These are phyloP conservation scores for Triplophysa siluroides DNA, from an alignment of 2,113 vertebrate genomes.

Conservation along the genomic window DNA sequence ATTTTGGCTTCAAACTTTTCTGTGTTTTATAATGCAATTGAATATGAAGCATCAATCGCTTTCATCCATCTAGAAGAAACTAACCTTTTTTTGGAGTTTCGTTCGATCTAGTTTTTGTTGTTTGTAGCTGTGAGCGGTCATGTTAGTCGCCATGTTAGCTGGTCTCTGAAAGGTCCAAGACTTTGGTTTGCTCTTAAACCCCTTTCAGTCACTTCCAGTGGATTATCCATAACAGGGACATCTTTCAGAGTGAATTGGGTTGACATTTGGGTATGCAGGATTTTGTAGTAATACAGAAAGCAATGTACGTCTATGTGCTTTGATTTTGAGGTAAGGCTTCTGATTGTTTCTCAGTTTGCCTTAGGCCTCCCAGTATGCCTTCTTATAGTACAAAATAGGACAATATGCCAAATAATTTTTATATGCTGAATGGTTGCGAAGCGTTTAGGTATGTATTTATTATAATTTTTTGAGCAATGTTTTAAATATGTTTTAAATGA, in stretches of 20 bases:
- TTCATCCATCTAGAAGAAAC: background rate
- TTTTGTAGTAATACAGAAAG: background rate
- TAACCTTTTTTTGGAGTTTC: conserved; percentile 1
- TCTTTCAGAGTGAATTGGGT: background rate
- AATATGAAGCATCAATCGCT: background rate
- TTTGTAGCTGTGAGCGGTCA: background rate
- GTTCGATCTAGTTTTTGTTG: background rate
- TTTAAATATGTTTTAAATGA: background rate
- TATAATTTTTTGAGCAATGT: background rate
- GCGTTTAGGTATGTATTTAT: background rate
- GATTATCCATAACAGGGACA: background rate
- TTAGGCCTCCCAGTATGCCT: background rate
- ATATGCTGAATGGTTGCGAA: no score
- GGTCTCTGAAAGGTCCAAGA: background rate
- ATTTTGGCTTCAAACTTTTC: background rate
- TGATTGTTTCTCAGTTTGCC: background rate
- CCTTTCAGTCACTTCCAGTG: background rate
- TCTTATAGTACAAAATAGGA: background rate
- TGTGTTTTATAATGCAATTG: background rate
- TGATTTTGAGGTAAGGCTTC: conserved; percentile 11
- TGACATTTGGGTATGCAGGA: background rate
- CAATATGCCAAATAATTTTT: no score
- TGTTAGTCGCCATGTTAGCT: conserved; percentile 1
- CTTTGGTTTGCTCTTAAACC: background rate
- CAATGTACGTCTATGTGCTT: background rate